These are phyloP conservation scores for Dryomyza anilis DNA, from an alignment of 2,888 invertebrate genomes.

Conservation along the genomic window DNA sequence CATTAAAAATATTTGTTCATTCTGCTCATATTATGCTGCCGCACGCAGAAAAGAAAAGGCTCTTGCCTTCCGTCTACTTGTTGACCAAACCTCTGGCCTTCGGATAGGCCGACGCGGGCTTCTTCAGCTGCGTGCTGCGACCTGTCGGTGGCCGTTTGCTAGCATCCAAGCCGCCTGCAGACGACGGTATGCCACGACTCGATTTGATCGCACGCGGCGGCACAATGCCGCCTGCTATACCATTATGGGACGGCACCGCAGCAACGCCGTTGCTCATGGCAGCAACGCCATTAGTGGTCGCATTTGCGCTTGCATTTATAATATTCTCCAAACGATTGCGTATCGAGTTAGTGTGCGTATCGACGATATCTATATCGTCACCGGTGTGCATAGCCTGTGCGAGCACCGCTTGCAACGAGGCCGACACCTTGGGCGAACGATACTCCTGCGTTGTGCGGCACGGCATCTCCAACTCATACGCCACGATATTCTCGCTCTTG, in stretches of 20 bases:
- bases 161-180: constrained; percentile 54
- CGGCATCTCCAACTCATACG: constrained; percentile 61
- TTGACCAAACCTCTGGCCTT: constrained; percentile 61
- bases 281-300: constrained; percentile 35
- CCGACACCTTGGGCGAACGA: constrained; percentile 59
- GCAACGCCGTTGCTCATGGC: constrained; percentile 20
- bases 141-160: constrained; percentile 56
- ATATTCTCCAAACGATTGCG: constrained; percentile 60
- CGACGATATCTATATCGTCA: constrained; percentile 61
- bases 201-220: constrained; percentile 50
- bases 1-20: not conserved
- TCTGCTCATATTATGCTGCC: not conserved
- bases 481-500: constrained; percentile 60
- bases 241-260: constrained; percentile 15
- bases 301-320: constrained; percentile 57
- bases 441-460: constrained; percentile 62
- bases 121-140: constrained; percentile 49
- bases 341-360: constrained; percentile 55
- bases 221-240: constrained; percentile 33
- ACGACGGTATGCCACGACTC: constrained; percentile 46
- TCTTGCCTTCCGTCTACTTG: no score
- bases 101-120: constrained; percentile 61
- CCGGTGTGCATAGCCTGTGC: constrained; percentile 62
- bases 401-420: constrained; percentile 60
- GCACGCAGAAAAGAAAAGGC: no score